Base-by-base conservation (phyloP, 2,797 vertebrate genomes). In the Oreonectes daqikongensis region DNA sequence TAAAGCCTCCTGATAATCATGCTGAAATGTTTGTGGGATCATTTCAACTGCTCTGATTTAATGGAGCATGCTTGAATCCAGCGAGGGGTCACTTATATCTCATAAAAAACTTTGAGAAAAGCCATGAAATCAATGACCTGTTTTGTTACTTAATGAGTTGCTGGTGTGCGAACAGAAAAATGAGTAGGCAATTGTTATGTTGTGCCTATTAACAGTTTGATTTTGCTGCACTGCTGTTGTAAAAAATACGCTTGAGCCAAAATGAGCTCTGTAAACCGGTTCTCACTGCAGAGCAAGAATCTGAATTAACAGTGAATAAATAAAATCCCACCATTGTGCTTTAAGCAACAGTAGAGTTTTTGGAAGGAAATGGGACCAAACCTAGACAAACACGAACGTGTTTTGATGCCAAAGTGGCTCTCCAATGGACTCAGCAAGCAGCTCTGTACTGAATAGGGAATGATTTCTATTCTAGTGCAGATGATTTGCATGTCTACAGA, bases 61-160 rank as follows among this genome's bases (percentile, higher is more conserved):
- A 94, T 93, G 92, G 90, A 85, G 90, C 93, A 90, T 92, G 88
- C 80, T 91, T 88, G 91, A 91, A 90, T 92, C 90, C 92, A 93
- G 92, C 86, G 88, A 89, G 89, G 32, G 93, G 90, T 92, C 91
- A 92, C 91, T 94, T 92, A 93, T 91, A 91, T 94, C 85, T 90
- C 88, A 91, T 92, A 92, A 93, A 42, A 92, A 90, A 89, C 88
- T 81, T 88, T 88, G 86, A 90, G 91, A 88, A 91, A 91, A 91
- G 90, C 89, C 83, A 85, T 93, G 92, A 94, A 94, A 92, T 88
- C 90, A 92, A 92, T 92, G 91, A 92, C 87, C 91, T 93, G 91
- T 90, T 91, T 92, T 91, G 91, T 93, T 92, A 87, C 86, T 90
- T 91, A 93, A 94, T 92, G 89, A 91, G 88, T 81, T 91, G 81